These are phyloP conservation scores for Phalacrocorax carbo DNA, from an alignment of 2,113 vertebrate genomes.

Conservation along the genomic window DNA sequence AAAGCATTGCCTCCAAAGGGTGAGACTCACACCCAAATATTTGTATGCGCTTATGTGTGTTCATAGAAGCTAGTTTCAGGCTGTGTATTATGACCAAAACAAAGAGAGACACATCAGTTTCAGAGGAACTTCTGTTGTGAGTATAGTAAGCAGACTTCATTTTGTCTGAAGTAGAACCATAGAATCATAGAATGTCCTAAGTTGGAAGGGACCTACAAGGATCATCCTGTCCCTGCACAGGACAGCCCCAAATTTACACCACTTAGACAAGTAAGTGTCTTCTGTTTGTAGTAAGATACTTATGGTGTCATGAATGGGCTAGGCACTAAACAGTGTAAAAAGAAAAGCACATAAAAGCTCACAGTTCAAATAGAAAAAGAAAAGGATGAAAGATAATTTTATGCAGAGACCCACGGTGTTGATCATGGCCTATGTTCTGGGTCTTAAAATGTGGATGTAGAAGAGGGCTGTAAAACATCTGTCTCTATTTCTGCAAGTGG, in stretches of 20 bases:
- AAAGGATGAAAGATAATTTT: not conserved
- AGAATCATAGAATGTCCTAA: too few species aligned
- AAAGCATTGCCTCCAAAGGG: not conserved
- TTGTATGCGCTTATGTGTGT: not conserved
- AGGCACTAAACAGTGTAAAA: not conserved
- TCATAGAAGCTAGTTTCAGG: not conserved
- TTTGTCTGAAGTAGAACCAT: not conserved
- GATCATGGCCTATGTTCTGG: not conserved
- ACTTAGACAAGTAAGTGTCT: not conserved
- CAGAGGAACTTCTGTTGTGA: not conserved
- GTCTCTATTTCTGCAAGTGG: not conserved
- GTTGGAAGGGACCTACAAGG: too few species aligned
- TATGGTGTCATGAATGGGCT: too few species aligned
- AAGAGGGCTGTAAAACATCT: not conserved
- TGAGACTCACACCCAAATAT: not conserved
- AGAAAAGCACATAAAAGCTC: not conserved
- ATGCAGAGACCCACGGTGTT: not conserved
- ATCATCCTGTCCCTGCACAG: too few species aligned
- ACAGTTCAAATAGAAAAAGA: not conserved
- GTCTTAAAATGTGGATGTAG: fast-evolving
- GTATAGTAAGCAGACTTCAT: not conserved
- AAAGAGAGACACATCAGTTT: not conserved
- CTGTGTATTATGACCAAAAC: not conserved
- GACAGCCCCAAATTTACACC: too few species aligned
- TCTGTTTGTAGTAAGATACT: not conserved